These are phyloP conservation scores for Morpho deidamia DNA, from an alignment of 2,888 invertebrate species.

Conservation along the genomic window DNA sequence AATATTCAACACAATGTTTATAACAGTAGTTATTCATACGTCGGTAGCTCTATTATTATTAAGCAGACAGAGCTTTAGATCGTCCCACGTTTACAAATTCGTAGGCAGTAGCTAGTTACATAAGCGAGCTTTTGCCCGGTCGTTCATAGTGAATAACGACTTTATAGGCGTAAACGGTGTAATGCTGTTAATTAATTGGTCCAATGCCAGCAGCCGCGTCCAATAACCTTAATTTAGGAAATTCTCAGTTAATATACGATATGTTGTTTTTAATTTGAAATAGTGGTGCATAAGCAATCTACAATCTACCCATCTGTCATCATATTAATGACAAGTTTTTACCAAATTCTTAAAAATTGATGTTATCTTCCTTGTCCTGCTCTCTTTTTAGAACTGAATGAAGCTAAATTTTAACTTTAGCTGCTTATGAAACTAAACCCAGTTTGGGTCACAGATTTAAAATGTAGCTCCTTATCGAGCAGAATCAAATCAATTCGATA, in stretches of 20 bases:
- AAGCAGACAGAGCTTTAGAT: not conserved
- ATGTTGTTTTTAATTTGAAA: no score
- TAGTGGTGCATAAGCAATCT: no score
- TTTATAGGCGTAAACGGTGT: slow-evolving; percentile 38
- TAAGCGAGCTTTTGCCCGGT: slow-evolving; percentile 12
- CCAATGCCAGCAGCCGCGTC: slow-evolving; percentile 30
- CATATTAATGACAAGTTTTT: no score
- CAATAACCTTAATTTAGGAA: not conserved
- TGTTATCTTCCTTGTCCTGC: no score
- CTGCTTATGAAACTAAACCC: no score
- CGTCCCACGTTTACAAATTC: not conserved
- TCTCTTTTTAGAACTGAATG: no score
- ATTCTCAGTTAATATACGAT: not conserved
- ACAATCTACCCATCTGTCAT: no score
- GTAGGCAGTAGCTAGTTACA: slow-evolving; percentile 1
- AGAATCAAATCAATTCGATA: no score
- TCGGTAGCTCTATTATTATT: not conserved
- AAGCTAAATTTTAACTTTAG: no score
- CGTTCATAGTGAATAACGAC: slow-evolving; percentile 25
- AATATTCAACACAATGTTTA: not conserved
- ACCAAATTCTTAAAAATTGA: no score
- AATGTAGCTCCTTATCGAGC: no score
- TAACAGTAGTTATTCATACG: not conserved
- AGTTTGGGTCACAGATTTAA: no score
- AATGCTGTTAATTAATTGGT: slow-evolving; percentile 41